These are phyloP conservation scores for Leptopilina clavipes DNA, from an alignment of 1,140 invertebrate genomes.

Conservation along the genomic window DNA sequence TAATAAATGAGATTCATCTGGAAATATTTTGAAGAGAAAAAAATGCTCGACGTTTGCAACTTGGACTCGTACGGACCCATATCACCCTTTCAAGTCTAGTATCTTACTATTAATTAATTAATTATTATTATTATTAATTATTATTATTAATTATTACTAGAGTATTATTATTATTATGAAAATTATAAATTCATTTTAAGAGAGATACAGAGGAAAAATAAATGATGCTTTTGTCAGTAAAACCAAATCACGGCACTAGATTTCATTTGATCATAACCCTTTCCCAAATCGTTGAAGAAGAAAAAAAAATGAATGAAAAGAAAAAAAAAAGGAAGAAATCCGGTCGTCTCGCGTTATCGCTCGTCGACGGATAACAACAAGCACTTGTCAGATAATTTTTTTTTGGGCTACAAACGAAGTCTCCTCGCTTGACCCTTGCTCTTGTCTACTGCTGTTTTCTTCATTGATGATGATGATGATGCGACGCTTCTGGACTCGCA, in stretches of 20 bases:
- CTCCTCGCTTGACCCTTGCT: constrained; percentile 64
- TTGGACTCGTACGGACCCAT: constrained; percentile 61
- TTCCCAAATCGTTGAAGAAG: constrained; percentile 36
- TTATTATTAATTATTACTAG: constrained; percentile 70
- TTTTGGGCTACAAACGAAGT: constrained; percentile 37
- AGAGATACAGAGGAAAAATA: constrained; percentile 72
- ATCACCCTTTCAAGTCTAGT: constrained; percentile 68
- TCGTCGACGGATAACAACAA: constrained; percentile 10
- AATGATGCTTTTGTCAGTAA: constrained; percentile 75
- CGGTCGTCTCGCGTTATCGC: constrained; percentile 30
- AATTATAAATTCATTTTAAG: constrained; percentile 74
- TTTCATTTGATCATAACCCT: constrained; percentile 52
- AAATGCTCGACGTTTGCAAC: constrained; percentile 66
- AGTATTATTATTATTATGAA: constrained; percentile 73
- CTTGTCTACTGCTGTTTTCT: constrained; percentile 61
- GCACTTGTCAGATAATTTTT: neutral
- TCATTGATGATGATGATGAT: constrained; percentile 11
- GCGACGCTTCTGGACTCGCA: constrained; percentile 15
- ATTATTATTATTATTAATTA: constrained; percentile 67
- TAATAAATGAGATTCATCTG: constrained; percentile 19
- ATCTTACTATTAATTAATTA: constrained; percentile 65
- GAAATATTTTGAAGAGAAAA: no score
- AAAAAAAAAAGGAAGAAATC: neutral
- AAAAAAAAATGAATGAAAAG: constrained; percentile 9
- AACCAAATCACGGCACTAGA: constrained; percentile 63